A percentile compares a stretch with the other conserved stretches of the same genome.
Conservation (phyloP, 2,888 invertebrate genomes). For the Drosophila bunnanda region DNA sequence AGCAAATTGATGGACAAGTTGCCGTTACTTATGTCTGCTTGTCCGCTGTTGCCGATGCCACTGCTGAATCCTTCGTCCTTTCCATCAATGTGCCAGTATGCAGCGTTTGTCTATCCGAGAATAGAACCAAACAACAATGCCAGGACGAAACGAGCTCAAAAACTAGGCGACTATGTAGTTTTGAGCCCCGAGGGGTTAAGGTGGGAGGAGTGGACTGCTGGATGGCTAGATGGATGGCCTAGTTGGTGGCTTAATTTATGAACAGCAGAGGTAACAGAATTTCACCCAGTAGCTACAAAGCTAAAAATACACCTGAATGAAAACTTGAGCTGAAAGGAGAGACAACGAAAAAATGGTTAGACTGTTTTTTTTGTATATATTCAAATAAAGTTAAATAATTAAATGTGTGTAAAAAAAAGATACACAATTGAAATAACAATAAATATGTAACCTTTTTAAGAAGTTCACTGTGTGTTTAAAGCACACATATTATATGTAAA, state of each 20-base stretch:
- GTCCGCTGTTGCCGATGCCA: constrained; percentile 14
- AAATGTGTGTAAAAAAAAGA: not conserved
- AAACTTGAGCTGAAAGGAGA: not conserved
- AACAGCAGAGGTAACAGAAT: constrained; percentile 26
- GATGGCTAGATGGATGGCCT: constrained; percentile 49
- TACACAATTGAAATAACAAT: not conserved
- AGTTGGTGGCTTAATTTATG: constrained; percentile 64
- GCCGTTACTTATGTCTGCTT: constrained; percentile 57
- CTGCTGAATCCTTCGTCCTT: constrained; percentile 10
- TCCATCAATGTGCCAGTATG: constrained; percentile 21
- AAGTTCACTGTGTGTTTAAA: not conserved
- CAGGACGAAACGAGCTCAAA: constrained; percentile 27
- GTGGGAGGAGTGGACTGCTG: not conserved
- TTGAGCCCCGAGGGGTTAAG: constrained; percentile 30
- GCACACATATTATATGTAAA: not conserved
- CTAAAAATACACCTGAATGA: constrained; percentile 4
- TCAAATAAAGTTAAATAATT: not conserved
- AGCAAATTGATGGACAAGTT: constrained; percentile 81
- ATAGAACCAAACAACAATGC: constrained; percentile 17
- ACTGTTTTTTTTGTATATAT: not conserved
- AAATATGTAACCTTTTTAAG: not conserved
- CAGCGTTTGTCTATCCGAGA: constrained; percentile 21
- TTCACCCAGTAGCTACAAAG: not conserved
- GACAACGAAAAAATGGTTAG: not conserved
- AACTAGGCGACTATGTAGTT: constrained; percentile 58